Evolutionary conservation across 1,140 invertebrate genomes (phyloP).

Genomic region (Cydia strobilella): DNA sequence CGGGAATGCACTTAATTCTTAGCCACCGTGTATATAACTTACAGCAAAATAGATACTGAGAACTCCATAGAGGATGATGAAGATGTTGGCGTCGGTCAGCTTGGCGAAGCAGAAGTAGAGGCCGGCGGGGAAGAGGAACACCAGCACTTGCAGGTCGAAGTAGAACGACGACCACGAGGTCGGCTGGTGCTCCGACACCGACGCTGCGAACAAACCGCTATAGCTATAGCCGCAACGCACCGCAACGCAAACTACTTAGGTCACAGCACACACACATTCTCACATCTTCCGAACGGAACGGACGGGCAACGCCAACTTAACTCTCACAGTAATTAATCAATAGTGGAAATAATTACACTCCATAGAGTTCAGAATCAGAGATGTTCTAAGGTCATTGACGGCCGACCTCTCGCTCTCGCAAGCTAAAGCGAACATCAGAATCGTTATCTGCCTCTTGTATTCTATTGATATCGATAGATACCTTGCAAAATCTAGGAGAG

Average conservation of each 20-base stretch:
- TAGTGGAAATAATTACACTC: not conserved
- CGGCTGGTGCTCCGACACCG: slow-evolving; percentile 99
- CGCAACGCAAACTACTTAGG: too few relatives aligned
- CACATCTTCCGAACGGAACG: too few relatives aligned
- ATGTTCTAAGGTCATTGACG: not conserved
- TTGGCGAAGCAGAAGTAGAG: slow-evolving; percentile 97
- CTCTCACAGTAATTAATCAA: not conserved
- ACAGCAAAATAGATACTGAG: slow-evolving; percentile 99
- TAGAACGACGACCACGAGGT: slow-evolving; percentile 99
- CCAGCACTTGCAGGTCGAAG: slow-evolving; percentile 97
- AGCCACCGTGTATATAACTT: slow-evolving; percentile 79
- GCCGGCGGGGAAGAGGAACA: slow-evolving; percentile 97
- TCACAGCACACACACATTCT: too few relatives aligned
- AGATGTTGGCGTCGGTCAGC: slow-evolving; percentile 97
- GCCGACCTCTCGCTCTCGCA: too few relatives aligned
- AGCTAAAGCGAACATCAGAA: too few relatives aligned
- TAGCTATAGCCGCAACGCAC: too few relatives aligned
- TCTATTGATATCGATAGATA: too few relatives aligned
- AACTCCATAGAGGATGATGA: slow-evolving; percentile 97
- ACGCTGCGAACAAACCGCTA: slow-evolving; percentile 82
- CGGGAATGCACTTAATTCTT: too few relatives aligned
- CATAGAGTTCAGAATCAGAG: not conserved
- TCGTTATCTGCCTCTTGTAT: too few relatives aligned
- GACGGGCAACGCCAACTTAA: not conserved
- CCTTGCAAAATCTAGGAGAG: too few relatives aligned